Evolutionary conservation across 2,888 invertebrate genomes (phyloP), one percentile per base, ranked within the genome.

Genomic region (Eudasyphora cyanicolor): DNA sequence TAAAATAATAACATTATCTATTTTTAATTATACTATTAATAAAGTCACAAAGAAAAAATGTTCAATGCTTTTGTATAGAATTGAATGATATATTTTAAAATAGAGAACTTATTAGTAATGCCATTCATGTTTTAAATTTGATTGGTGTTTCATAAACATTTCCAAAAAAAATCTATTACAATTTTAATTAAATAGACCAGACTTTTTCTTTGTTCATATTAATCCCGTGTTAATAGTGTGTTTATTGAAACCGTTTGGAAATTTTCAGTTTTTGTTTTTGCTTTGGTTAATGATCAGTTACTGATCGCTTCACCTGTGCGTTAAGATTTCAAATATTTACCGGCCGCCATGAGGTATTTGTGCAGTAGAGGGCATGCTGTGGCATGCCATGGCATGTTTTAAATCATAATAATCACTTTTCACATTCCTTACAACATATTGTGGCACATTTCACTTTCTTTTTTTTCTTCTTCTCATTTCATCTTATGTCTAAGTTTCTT

Each of bases 381-480:
- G 38, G 21, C 32, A 6, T 54, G 60, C 24, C n/a, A 54, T 76
- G 57, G 38, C 38, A 67, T 84, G 67, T 81, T 81, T 84, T 71
- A 77, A 84, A 81, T 84, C 80, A 80, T 84, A 84, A 80, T 78
- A 81, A 81, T 75, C 64, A 78, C 57, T 84, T 78, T 76, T 79
- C 76, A 51, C 84, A 84, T 84, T 84, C 84, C 81, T 51, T 79
- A 79, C 81, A 81, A 81, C 78, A 84, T 81, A 78, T 84, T 81
- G 80, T 81, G 81, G 81, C 81, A 84, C 78, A 84, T 84, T 84
- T 84, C 78, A 84, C 84, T 84, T 84, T 84, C 84, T 81, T 84
- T 80, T 80, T 75, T 76, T 49, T 24, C 0, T 24, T 35, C 17
- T 57, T 70, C 32, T 60, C 12, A 8, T 24, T 27, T 27, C 8